Base-by-base conservation (phyloP, 2,888 invertebrate genomes). In the Prosapia bicincta region DNA sequence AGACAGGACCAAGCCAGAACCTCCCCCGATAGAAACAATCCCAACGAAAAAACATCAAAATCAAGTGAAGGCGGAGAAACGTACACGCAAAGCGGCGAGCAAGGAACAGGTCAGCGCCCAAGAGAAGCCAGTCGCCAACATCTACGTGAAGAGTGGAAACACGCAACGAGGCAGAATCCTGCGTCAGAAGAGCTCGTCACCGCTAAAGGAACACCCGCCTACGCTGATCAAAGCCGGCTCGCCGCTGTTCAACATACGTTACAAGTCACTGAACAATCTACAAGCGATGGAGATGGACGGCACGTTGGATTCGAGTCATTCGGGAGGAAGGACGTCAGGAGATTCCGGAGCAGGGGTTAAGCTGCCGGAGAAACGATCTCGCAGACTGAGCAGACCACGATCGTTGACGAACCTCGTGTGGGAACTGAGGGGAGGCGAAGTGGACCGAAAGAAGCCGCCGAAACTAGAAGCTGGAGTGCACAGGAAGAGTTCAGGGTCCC, bases 1-100 rank as follows among this genome's bases (percentile, higher is more conserved):
- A 81, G 77, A 84, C 86, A 82, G 89, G 89, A 85, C 88, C 71
- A 92, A 93, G 85, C 96, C 96, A 72, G 94, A 95, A 86, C 96
- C 96, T 72, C 96, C 96, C 43, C 96, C 96, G 13, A 95, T 96
- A 82, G 95, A 96, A 86, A 96, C 96, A 0, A 96, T 96, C 82
- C 96, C 96, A 0, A 66, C 72, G 68, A 74, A 38, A 78, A 79
- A 75, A 30, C 70, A 66, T 26, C 71, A 65, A 23, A 71, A 67
- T 13, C 67, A 76, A 72, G 87, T 86, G 80, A 88, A 90, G 83
- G 90, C 90, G 9, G 94, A 94, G 83, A 94, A 94, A 83, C 79
- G 81, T 25, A 93, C 93, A 77, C 88, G 94, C 78, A 90, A 90
- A 83, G 86, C 91, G 24, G 86, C 87, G 13, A 82, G 86, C 3